phyloP scores from a whole-genome alignment of 1,140 invertebrate genomes.

The Aphidius ervi region DNA sequence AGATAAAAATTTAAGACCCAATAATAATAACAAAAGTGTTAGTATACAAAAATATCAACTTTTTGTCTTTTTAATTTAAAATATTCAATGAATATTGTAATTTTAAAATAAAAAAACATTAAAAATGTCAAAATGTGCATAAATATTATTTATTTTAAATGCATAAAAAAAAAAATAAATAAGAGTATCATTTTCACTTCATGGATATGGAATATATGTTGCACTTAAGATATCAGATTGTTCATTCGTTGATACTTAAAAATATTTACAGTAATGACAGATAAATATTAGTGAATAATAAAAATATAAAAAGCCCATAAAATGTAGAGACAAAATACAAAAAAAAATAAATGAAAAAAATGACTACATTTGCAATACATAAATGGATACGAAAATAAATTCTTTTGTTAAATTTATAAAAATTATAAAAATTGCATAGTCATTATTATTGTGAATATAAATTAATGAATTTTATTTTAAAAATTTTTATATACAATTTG shows the following conservation, averaged over 20 bases:
- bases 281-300: slow-evolving; percentile 11
- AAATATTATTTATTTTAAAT: slow-evolving; percentile 20
- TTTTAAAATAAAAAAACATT: slow-evolving; percentile 7
- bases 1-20: slow-evolving; percentile 12
- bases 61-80: background rate
- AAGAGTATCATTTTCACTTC: slow-evolving; percentile 18
- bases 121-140: slow-evolving; percentile 19
- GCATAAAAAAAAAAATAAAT: slow-evolving; percentile 15
- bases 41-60: background rate
- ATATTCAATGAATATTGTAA: slow-evolving; percentile 21
- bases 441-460: slow-evolving; percentile 11
- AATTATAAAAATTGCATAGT: slow-evolving; percentile 12
- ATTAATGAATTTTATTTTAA: too few species aligned
- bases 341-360: background rate
- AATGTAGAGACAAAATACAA: background rate
- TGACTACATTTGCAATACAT: too few species aligned
- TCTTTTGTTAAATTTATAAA: slow-evolving; percentile 2
- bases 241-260: slow-evolving; percentile 1
- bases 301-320: background rate
- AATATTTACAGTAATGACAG: slow-evolving; percentile 2
- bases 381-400: slow-evolving; percentile 1
- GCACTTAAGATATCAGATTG: slow-evolving; percentile 22
- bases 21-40: slow-evolving; percentile 16
- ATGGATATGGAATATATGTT: slow-evolving; percentile 14
- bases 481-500: background rate